Base-by-base conservation (phyloP, 2,797 vertebrate genomes). In the Smutsia temminckii region DNA sequence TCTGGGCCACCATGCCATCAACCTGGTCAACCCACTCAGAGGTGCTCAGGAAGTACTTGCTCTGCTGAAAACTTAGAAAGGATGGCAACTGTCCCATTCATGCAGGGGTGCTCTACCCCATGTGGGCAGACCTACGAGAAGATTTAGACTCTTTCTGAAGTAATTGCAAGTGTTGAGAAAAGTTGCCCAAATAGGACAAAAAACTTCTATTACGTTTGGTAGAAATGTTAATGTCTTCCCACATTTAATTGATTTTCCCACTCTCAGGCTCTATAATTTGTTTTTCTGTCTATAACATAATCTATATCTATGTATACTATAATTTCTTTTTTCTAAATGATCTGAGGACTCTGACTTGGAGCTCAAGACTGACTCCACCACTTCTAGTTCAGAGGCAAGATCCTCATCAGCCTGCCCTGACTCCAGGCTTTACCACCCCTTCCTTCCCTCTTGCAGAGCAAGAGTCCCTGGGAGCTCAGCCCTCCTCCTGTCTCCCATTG, bases 111-210 rank as follows among this genome's bases (percentile, higher is more conserved):
- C 51, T 55, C 51, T 8, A 23, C 20, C 23, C 16, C 9, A 21
- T 0, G 1, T 1, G 11, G 10, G 3, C 32, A 25, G 42, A 6
- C 3, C 23, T 23, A 1, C 29, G 17, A 55, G n/a, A 71, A 6
- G 25, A 89, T 9, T 64, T 75, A 7, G 8, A 23, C n/a, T 68
- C 77, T 77, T 78, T 71, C 57, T n/a, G 5, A 63, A 61, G 51
- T 61, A 21, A 68, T 91, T 93, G 74, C 40, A 78, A 61, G 85
- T 93, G 85, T 12, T 61, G n/a, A 89, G 46, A 59, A 87, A 53
- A 27, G 3, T 66, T 68, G 7, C 14, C 17, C 83, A 93, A 66
- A 51, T 63, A 57, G 16, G 23, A 92, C 29, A 37, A 46, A 66
- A 64, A 34, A 13, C 18, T 66, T 88, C 16, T 34, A 51, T 85